Evolutionary conservation across 2,113 vertebrate genomes (phyloP).

Genomic region (Sterrhoptilus dennistouni): DNA sequence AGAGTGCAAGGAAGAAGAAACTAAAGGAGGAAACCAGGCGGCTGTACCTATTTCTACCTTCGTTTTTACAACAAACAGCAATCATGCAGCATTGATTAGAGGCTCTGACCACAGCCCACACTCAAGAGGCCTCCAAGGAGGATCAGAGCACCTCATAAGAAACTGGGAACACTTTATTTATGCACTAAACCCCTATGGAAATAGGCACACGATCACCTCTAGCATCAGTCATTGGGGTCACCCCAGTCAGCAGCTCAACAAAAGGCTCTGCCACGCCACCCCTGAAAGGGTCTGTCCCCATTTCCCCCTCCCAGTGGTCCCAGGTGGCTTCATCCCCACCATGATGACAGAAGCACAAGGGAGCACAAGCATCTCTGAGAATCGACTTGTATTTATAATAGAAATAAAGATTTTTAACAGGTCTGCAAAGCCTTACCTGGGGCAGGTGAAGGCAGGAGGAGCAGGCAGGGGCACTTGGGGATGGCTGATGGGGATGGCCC

Average conservation of each 20-base stretch:
- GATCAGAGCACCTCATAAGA: neutral
- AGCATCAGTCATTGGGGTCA: neutral
- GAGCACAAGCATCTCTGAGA: neutral
- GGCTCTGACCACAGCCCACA: neutral
- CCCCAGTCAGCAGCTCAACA: neutral
- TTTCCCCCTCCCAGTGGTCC: neutral
- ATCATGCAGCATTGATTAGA: neutral
- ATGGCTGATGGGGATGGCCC: neutral
- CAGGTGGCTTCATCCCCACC: neutral
- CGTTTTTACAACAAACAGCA: neutral
- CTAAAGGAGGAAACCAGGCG: neutral
- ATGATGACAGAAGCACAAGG: neutral
- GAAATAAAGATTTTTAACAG: neutral
- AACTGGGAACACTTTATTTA: neutral
- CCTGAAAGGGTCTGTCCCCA: neutral
- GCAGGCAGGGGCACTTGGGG: neutral
- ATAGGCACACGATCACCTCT: neutral
- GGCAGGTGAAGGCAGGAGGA: neutral
- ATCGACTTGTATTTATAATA: fast-evolving
- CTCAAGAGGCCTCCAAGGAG: neutral
- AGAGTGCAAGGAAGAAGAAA: neutral
- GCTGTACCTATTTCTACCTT: neutral
- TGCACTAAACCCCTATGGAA: neutral
- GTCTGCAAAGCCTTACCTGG: neutral
- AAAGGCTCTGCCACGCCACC: neutral